A percentile compares a stretch with the other conserved stretches of the same genome.
Conservation (phyloP, 2,113 vertebrate genomes). For the Propithecus coquereli region DNA sequence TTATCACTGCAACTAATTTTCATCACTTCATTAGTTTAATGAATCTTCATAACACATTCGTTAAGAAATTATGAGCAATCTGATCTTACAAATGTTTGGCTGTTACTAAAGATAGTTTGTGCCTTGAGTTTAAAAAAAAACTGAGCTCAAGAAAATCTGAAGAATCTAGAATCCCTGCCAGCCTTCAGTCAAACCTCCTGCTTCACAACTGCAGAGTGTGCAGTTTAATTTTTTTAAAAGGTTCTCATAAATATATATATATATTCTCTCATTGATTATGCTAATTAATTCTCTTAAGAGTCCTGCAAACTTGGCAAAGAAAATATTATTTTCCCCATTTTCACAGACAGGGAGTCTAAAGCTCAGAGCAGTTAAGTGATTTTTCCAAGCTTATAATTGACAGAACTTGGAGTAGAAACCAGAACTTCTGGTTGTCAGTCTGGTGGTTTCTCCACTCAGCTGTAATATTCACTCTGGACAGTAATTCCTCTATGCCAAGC, state of each 20-base stretch:
- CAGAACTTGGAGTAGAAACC: conserved; percentile 47
- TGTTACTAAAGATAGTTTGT: conserved; percentile 51
- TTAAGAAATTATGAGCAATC: conserved; percentile 55
- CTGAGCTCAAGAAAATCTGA: conserved; percentile 47
- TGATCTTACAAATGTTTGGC: conserved; percentile 40
- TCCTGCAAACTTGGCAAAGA: conserved; percentile 24
- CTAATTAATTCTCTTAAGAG: conserved; percentile 56
- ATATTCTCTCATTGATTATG: conserved; percentile 46
- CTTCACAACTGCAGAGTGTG: not conserved
- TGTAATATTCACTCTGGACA: not conserved
- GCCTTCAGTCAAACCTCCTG: not conserved
- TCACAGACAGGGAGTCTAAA: conserved; percentile 24
- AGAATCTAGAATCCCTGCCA: conserved; percentile 36
- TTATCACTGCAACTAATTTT: not conserved
- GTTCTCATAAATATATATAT: not conserved
- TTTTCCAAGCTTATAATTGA: conserved; percentile 43
- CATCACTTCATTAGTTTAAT: conserved; percentile 53
- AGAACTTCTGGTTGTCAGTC: conserved; percentile 12
- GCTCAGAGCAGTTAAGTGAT: conserved; percentile 10
- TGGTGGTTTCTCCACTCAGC: not conserved
- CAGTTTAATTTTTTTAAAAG: not conserved
- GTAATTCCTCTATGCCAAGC: not conserved
- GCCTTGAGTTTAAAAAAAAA: conserved; percentile 1
- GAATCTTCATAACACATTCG: conserved; percentile 3
- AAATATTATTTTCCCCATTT: conserved; percentile 49